Evolutionary conservation across 2,888 invertebrate species (phyloP).

Genomic region (Netelia virgata): DNA sequence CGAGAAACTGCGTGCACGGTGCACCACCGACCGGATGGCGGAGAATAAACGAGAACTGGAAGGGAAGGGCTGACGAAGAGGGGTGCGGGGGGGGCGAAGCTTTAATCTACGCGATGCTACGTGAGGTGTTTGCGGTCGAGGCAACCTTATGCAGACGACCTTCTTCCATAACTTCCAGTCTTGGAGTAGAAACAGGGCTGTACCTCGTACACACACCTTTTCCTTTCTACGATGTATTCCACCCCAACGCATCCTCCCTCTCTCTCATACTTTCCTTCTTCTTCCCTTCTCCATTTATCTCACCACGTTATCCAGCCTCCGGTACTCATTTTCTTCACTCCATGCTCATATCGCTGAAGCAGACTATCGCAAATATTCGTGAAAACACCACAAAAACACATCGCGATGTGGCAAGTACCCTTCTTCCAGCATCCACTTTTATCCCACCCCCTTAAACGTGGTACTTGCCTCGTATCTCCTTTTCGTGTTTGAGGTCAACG

Average conservation of each 20-base stretch:
- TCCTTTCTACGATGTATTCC: slow-evolving; percentile 45
- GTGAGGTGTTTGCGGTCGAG: slow-evolving; percentile 80
- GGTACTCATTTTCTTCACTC: slow-evolving; percentile 17
- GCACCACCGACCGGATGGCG: slow-evolving; percentile 39
- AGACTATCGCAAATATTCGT: slow-evolving; percentile 48
- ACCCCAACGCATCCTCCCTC: slow-evolving; percentile 16
- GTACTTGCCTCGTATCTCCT: neutral
- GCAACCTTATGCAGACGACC: slow-evolving; percentile 75
- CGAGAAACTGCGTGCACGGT: slow-evolving; percentile 33
- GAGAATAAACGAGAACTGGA: slow-evolving; percentile 63
- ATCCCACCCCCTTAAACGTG: neutral
- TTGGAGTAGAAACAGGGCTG: slow-evolving; percentile 32
- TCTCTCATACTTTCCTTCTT: slow-evolving; percentile 22
- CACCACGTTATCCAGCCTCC: slow-evolving; percentile 35
- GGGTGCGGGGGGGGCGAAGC: slow-evolving; percentile 61
- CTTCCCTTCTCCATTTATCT: slow-evolving; percentile 61
- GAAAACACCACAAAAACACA: slow-evolving; percentile 19
- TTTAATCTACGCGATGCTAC: slow-evolving; percentile 81
- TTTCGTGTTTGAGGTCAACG: slow-evolving; percentile 7
- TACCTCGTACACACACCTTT: slow-evolving; percentile 34
- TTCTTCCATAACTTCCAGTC: slow-evolving; percentile 50
- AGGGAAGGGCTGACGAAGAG: neutral
- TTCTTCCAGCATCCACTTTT: slow-evolving; percentile 22
- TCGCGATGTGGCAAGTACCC: slow-evolving; percentile 4
- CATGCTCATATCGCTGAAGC: slow-evolving; percentile 27